A percentile compares a stretch with the other conserved stretches of the same genome.
phyloP scores from a whole-genome alignment of 2,113 vertebrate species.

The Corythornis madagascariensis region DNA sequence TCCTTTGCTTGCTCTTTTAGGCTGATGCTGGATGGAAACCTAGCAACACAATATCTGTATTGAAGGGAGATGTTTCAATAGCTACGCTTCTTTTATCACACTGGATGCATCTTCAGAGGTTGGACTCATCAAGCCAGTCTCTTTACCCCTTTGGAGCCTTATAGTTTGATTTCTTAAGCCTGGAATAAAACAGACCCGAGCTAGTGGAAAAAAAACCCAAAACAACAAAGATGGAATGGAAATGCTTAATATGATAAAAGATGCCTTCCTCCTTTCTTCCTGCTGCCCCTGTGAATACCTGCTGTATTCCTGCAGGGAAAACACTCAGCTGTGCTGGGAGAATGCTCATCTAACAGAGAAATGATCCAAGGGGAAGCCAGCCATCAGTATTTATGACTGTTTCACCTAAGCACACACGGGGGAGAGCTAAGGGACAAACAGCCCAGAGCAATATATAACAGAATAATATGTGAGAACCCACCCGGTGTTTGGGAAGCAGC shows the following conservation, averaged over 20 bases:
- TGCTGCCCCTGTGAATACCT: background rate
- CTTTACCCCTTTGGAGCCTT: constrained; percentile 18
- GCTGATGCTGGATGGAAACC: constrained; percentile 53
- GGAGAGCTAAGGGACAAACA: background rate
- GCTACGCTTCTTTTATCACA: constrained; percentile 30
- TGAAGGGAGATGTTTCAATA: constrained; percentile 34
- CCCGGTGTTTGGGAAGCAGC: background rate
- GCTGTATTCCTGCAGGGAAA: background rate
- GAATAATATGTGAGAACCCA: background rate
- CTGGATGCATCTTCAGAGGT: constrained; percentile 26
- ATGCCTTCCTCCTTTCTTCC: background rate
- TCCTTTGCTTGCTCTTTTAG: constrained; percentile 52
- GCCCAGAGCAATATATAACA: background rate
- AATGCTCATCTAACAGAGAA: background rate
- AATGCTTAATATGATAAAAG: background rate
- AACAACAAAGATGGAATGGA: background rate
- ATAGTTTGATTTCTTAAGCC: background rate
- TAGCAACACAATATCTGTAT: constrained; percentile 57
- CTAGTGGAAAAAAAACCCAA: background rate
- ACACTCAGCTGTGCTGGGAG: background rate
- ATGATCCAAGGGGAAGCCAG: background rate
- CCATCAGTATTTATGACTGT: background rate
- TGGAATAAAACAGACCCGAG: constrained; percentile 18
- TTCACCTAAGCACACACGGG: background rate
- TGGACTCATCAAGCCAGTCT: background rate